Evolutionary conservation across 2,797 vertebrate species (phyloP).

Genomic region (Tachyglossus aculeatus): DNA sequence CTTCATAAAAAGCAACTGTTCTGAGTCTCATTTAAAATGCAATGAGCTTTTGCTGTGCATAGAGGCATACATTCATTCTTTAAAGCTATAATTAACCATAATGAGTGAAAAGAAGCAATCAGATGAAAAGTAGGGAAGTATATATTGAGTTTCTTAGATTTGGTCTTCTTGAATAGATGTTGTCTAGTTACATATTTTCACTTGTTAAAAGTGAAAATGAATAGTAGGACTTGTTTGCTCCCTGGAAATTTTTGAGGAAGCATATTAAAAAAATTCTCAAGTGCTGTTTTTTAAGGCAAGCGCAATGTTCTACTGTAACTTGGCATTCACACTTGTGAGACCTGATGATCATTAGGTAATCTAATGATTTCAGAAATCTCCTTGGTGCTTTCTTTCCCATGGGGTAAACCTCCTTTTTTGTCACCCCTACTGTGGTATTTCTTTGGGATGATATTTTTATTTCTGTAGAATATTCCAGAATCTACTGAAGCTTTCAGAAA

Average conservation of each 20-base stretch:
- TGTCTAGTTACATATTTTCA: not conserved
- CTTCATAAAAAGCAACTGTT: constrained; percentile 47
- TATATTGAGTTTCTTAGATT: not conserved
- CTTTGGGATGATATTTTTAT: not conserved
- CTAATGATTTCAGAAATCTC: too few species aligned
- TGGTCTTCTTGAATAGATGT: not conserved
- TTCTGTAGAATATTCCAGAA: not conserved
- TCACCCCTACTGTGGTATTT: too few species aligned
- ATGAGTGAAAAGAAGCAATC: constrained; percentile 8
- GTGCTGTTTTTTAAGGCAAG: too few species aligned
- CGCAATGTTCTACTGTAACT: too few species aligned
- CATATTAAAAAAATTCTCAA: too few species aligned
- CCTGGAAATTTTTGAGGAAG: too few species aligned
- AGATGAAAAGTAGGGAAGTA: not conserved
- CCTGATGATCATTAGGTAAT: too few species aligned
- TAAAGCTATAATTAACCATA: constrained; percentile 49
- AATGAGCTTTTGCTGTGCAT: constrained; percentile 29
- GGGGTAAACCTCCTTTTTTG: too few species aligned
- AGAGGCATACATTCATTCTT: constrained; percentile 16
- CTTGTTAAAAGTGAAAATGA: not conserved
- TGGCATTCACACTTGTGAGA: too few species aligned
- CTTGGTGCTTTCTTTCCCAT: too few species aligned
- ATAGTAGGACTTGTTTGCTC: not conserved
- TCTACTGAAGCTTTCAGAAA: not conserved
- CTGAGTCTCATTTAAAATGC: constrained; percentile 50